Percentiles rank a stretch among this genome's conserved stretches.
Conservation (phyloP, 2,113 vertebrate genomes). For the Poeciliopsis retropinna region DNA sequence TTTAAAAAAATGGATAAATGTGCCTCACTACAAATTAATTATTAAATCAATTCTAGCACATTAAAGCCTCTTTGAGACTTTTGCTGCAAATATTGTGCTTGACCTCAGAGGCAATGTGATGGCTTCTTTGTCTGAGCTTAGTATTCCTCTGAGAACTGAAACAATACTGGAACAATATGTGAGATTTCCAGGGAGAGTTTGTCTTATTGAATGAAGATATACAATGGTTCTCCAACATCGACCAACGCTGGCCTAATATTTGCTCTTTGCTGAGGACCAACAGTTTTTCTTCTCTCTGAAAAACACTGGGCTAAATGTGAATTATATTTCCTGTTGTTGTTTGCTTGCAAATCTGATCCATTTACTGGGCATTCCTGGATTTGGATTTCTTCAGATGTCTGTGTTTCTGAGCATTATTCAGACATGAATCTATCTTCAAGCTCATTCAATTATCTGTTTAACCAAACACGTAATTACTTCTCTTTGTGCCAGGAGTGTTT, state of each 20-base stretch:
- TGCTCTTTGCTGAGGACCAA: slow-evolving; percentile 11
- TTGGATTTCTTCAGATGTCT: slow-evolving; percentile 30
- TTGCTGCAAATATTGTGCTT: slow-evolving; percentile 34
- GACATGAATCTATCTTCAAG: slow-evolving; percentile 54
- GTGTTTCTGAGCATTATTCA: slow-evolving; percentile 40
- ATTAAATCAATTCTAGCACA: slow-evolving; percentile 25
- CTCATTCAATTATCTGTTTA: slow-evolving; percentile 72
- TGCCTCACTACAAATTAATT: not conserved
- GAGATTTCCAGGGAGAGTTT: slow-evolving; percentile 50
- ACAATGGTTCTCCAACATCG: slow-evolving; percentile 14
- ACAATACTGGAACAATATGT: slow-evolving; percentile 49
- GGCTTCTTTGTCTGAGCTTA: slow-evolving; percentile 35
- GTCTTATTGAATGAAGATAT: slow-evolving; percentile 42
- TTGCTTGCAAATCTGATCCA: slow-evolving; percentile 21
- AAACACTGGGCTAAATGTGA: not conserved
- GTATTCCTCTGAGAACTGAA: slow-evolving; percentile 47
- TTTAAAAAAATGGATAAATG: slow-evolving; percentile 12
- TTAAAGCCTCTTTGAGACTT: slow-evolving; percentile 7
- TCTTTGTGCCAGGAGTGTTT: slow-evolving; percentile 58
- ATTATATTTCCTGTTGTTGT: not conserved
- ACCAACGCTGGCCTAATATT: slow-evolving; percentile 17
- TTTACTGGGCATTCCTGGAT: slow-evolving; percentile 23
- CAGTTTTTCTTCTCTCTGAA: slow-evolving; percentile 13
- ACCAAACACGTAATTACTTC: slow-evolving; percentile 73
- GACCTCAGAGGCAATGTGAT: slow-evolving; percentile 29